These are phyloP conservation scores for Eudemis profundana DNA, from an alignment of 2,888 invertebrate genomes.

Conservation along the genomic window DNA sequence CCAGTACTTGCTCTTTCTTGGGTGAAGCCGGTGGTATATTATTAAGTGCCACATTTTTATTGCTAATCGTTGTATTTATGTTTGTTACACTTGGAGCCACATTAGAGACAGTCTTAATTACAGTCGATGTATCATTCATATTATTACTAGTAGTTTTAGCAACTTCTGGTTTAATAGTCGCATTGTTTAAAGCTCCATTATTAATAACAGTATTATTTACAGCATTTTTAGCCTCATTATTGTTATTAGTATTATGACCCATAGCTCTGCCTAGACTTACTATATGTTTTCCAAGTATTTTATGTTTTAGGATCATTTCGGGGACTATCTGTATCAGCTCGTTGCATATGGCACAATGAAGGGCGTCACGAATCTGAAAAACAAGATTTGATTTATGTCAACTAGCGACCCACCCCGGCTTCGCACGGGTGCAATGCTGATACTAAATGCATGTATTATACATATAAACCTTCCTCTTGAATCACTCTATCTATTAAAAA, in stretches of 20 bases:
- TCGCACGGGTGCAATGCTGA: no score
- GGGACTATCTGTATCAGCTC: conserved; percentile 34
- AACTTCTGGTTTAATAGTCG: neutral
- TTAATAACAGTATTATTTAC: neutral
- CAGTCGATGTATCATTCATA: neutral
- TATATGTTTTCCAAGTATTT: conserved; percentile 41
- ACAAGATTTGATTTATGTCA: no score
- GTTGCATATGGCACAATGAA: conserved; percentile 53
- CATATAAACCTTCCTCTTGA: no score
- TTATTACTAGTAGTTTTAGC: neutral
- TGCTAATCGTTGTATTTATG: neutral
- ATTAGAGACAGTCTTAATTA: neutral
- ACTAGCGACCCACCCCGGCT: no score
- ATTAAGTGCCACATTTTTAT: conserved; percentile 2
- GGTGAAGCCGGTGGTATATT: conserved; percentile 6
- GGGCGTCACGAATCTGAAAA: conserved; percentile 48
- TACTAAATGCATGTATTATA: no score
- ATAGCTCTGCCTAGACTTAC: conserved; percentile 31
- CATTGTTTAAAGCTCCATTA: neutral
- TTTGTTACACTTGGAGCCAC: neutral
- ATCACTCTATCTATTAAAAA: no score
- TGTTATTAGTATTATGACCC: neutral
- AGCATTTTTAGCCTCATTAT: neutral
- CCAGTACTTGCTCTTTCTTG: neutral
- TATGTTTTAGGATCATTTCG: conserved; percentile 44